Evolutionary conservation across 2,888 invertebrate species (phyloP).

Genomic region (Gari tellinella): DNA sequence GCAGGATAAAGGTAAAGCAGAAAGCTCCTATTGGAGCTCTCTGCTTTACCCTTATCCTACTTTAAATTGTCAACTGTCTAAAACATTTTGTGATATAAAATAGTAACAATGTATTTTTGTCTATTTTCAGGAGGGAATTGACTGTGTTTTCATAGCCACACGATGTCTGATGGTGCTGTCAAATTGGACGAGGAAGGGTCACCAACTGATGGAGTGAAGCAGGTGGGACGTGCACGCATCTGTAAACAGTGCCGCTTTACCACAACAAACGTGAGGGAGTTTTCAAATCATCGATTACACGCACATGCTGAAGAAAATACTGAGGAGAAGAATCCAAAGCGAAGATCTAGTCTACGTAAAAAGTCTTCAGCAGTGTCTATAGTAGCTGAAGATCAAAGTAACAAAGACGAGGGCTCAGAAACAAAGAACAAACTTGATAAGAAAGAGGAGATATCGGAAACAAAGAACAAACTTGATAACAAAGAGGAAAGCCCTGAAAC

Average conservation of each 20-base stretch:
- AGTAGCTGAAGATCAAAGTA: slow-evolving; percentile 24
- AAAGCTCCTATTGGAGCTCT: too few relatives aligned
- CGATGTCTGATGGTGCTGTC: slow-evolving; percentile 58
- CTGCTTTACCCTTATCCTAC: too few relatives aligned
- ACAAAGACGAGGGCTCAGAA: slow-evolving; percentile 24
- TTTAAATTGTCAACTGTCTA: too few relatives aligned
- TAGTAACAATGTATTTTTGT: too few relatives aligned
- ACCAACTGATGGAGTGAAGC: slow-evolving; percentile 40
- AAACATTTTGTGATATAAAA: too few relatives aligned
- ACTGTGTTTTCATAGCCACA: slow-evolving; percentile 35
- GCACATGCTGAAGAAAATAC: slow-evolving; percentile 70
- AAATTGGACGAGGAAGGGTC: slow-evolving; percentile 49
- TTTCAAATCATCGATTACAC: slow-evolving; percentile 74
- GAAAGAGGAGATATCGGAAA: slow-evolving; percentile 24
- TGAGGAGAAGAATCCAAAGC: slow-evolving; percentile 36
- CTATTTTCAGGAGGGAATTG: slow-evolving; percentile 49
- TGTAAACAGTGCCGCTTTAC: slow-evolving; percentile 78
- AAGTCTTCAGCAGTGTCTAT: slow-evolving; percentile 29
- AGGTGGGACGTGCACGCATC: slow-evolving; percentile 69
- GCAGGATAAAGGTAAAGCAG: too few relatives aligned
- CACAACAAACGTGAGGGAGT: slow-evolving; percentile 75
- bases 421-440: neutral
- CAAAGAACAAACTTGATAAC: neutral
- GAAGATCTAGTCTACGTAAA: slow-evolving; percentile 47
- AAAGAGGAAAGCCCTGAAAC: neutral